phyloP scores from a whole-genome alignment of 2,888 invertebrate species.

The Noctua comes region DNA sequence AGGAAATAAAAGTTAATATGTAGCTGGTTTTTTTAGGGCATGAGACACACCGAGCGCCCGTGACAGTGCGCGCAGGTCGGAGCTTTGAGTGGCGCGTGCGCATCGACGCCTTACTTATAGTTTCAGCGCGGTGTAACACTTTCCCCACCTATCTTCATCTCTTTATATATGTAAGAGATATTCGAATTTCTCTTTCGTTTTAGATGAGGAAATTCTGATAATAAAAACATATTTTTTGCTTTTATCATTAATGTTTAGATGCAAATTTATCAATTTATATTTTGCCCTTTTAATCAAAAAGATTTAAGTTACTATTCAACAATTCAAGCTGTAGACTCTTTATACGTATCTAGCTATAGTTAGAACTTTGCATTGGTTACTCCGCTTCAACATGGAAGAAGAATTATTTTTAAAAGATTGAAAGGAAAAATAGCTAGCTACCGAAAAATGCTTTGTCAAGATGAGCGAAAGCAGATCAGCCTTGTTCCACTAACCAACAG shows the following conservation, averaged over 20 bases:
- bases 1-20: constrained; percentile 30
- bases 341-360: background rate
- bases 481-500: background rate
- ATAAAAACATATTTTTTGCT: constrained; percentile 1
- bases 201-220: constrained; percentile 42
- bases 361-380: background rate
- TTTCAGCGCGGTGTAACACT: constrained; percentile 84
- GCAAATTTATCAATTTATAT: background rate
- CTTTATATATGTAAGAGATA: constrained; percentile 69
- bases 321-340: background rate
- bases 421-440: background rate
- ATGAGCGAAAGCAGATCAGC: background rate
- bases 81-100: constrained; percentile 82
- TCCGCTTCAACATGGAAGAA: background rate
- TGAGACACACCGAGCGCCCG: constrained; percentile 68
- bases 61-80: constrained; percentile 73
- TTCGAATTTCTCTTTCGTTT: constrained; percentile 74
- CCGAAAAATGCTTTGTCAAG: background rate
- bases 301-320: background rate
- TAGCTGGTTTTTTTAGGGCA: constrained; percentile 48
- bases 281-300: background rate
- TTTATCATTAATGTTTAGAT: background rate
- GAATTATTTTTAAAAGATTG: background rate
- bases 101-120: constrained; percentile 84
- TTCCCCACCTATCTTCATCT: constrained; percentile 85